Base-by-base conservation (phyloP, 2,113 vertebrate genomes). In the Salvelinus sp. region DNA sequence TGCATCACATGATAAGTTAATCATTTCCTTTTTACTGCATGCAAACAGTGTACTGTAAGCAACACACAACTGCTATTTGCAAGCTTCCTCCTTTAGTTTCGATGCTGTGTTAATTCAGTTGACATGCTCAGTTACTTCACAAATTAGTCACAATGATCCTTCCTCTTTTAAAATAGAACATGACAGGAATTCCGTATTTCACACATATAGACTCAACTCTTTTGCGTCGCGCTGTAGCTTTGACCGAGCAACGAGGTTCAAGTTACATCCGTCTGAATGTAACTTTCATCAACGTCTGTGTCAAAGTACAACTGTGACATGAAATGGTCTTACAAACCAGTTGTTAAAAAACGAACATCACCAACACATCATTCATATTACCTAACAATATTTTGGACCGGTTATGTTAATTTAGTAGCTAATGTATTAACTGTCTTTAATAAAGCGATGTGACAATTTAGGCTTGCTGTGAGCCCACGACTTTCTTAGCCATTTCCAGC, bases 221-320 rank as follows among this genome's bases (percentile, higher is more conserved):
- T 25, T 23, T 57, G 9, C 72, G 71, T 50, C 80, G 71, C 5
- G 50, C 74, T 74, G 76, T 65, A 14, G 23, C 70, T 83, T 77
- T 72, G 67, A 79, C 75, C 23, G 12, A 77, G 63, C 81, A 78
- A 73, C 80, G 2, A 76, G 50, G 14, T 80, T 91, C 89, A 7
- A 83, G 90, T 86, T 88, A 79, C 81, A 84, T 84, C 86, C 87
- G 75, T 83, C 73, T 28, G 70, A 89, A 87, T 60, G 77, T n/a
- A 68, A 89, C 89, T 77, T 79, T 90, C 87, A 92, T 91, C 38
- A 30, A 75, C 64, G n/a, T 69, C 73, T 72, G 1, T 64, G 54
- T 73, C 82, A 83, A 84, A 90, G 80, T 6, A 33, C 76, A 79
- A 64, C 58, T 60, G 75, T 13, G 82, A 69, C 58, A 18, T 22